Evolutionary conservation across 2,888 invertebrate genomes (phyloP).

Genomic region (Papilio protenor): DNA sequence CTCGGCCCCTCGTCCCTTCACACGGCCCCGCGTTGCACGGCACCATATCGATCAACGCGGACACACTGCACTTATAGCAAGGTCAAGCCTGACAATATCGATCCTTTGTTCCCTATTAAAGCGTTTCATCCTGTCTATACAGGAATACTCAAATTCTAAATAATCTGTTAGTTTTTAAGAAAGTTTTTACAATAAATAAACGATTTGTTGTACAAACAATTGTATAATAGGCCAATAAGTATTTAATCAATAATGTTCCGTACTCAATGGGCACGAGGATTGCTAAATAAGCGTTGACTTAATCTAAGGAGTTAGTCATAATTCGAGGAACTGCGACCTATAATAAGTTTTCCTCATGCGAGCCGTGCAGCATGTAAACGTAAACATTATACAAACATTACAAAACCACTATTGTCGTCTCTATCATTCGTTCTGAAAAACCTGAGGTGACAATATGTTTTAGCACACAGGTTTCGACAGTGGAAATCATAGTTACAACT

Average conservation of each 20-base stretch:
- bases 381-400: neutral
- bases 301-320: constrained; percentile 18
- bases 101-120: constrained; percentile 21
- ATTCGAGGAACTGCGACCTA: constrained; percentile 20
- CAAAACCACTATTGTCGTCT: neutral
- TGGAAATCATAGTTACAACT: neutral
- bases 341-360: constrained; percentile 41
- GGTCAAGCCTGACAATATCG: constrained; percentile 41
- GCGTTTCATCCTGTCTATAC: constrained; percentile 12
- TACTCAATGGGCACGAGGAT: neutral
- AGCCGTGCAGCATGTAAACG: neutral
- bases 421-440: neutral
- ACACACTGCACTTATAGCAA: constrained; percentile 60
- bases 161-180: neutral
- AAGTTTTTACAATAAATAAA: neutral
- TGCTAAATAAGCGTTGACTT: constrained; percentile 5
- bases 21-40: constrained; percentile 56
- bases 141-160: neutral
- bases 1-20: constrained; percentile 55
- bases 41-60: constrained; percentile 71
- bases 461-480: neutral
- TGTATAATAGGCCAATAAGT: neutral
- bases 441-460: neutral
- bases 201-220: neutral
- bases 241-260: neutral